Base-by-base conservation (phyloP, 2,888 invertebrate genomes). In the Diabrotica balteata region DNA sequence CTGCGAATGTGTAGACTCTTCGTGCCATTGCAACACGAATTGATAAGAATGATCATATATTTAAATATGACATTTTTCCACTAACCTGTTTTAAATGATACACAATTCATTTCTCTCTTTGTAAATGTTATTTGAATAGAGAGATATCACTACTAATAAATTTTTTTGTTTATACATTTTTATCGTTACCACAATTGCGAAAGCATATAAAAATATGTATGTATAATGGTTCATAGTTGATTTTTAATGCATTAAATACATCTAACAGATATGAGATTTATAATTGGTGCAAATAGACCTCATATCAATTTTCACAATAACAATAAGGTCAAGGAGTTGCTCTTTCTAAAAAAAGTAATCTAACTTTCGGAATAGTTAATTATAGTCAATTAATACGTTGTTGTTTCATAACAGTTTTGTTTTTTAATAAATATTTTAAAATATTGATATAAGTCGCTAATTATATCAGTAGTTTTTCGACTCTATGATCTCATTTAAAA, bases 151-250 rank as follows among this genome's bases (percentile, higher is more conserved):
- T 43, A 46, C 42, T 52, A 64, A 63, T 50, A 63, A 55, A n/a
- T 45, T 52, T 57, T n/a, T 59, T 58, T 64, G 73, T 73, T 73
- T 73, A 76, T 73, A 73, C 10, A 45, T 63, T 64, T 64, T 64
- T 64, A 64, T 64, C 64, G 22, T 22, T 55, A 10, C 47, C 44
- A 55, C 55, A 46, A 50, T 63, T 63, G 58, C 63, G 47, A 64
- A 64, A 64, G 52, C 32, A 17, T 43, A 64, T 64, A 52, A 64
- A 64, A 64, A 64, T 64, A 64, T 53, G 58, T 57, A 47, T 10
- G 10, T 47, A 47, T 10, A 47, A 47, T 47, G 8, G 47, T 58
- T 64, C 64, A 64, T 64, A 64, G 64, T 64, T 58, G 58, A 52
- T 58, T 64, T 64, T 64, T 58, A 50, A 45, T 64, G 64, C 64